A percentile compares a stretch with the other conserved stretches of the same genome.
phyloP scores from a whole-genome alignment of 1,140 invertebrate species.

The Sipha flava region DNA sequence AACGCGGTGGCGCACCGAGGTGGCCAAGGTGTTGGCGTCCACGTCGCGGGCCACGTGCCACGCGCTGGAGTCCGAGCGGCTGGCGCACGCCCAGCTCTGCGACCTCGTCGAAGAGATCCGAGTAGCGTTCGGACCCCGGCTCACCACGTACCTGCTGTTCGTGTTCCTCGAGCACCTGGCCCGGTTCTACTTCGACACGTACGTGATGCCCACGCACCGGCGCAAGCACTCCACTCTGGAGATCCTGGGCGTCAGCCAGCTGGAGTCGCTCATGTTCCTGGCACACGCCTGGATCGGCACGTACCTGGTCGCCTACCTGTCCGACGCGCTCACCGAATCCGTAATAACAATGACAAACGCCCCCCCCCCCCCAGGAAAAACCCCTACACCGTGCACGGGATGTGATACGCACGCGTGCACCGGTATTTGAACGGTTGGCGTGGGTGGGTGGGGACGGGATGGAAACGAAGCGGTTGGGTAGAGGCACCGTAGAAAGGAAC shows the following conservation, averaged over 20 bases:
- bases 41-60: not conserved
- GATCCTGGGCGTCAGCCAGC: not conserved
- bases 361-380: too few species aligned
- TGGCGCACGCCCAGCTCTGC: slow-evolving; percentile 12
- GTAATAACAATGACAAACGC: not conserved
- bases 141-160: slow-evolving; percentile 4
- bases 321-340: not conserved
- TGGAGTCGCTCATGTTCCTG: not conserved
- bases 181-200: slow-evolving; percentile 3
- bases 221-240: not conserved
- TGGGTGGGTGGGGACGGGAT: too few species aligned
- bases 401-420: too few species aligned
- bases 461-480: too few species aligned
- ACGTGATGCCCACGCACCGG: not conserved
- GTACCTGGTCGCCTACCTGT: slow-evolving; percentile 9
- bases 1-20: not conserved
- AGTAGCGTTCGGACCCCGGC: not conserved
- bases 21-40: not conserved
- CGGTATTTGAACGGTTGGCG: too few species aligned
- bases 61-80: not conserved
- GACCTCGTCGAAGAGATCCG: not conserved
- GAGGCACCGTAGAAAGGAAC: too few species aligned
- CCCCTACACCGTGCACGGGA: too few species aligned
- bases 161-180: slow-evolving; percentile 6
- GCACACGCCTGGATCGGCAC: slow-evolving; percentile 1